Evolutionary conservation across 2,113 vertebrate genomes (phyloP), one percentile per base, ranked within the genome.

Genomic region (Actenoides lindsayi): DNA sequence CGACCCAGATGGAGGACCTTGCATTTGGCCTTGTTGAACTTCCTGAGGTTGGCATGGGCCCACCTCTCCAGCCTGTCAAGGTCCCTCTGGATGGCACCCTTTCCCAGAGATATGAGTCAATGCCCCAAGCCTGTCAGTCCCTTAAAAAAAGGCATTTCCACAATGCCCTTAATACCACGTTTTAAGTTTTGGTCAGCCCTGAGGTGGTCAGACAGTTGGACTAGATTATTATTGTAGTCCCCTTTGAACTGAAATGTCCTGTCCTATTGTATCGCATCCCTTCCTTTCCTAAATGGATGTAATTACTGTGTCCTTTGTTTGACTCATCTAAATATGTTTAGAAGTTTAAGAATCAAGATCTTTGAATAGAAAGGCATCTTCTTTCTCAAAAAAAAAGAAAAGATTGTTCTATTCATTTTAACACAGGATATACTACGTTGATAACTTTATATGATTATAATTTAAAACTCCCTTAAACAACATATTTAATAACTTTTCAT

Each of bases 191-290:
- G 16, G 19, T 35, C 33, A 46, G 28, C 17, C 39, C 33, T 79
- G 28, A 56, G 28, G 0, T 7, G 5, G 14, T 24, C 50, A 74
- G 31, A 14, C 59, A 69, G 39, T 54, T 60, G 35, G 74, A 74
- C 0, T 1, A 70, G 25, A 77, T 27, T 8, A 25, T 25, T 1
- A 0, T 1, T 74, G 4, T 56, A 60, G 21, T 25, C 73, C 14
- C 17, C 23, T 90, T 81, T 13, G 39, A 90, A 19, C 28, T 65
- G 35, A 83, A 48, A 50, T 28, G 69, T 19, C 33, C 16, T 31
- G 24, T 28, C 23, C 74, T 48, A 5, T 18, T n/a, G 28, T 39
- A 7, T 18, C 28, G 8, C 21, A n/a, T 28, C 31, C 4, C 2
- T 24, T 28, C 80, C 41, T 31, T 5, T 31, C 48, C 31, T 64